These are phyloP conservation scores for Bradypus variegatus DNA, from an alignment of 2,797 vertebrate genomes.

Conservation along the genomic window DNA sequence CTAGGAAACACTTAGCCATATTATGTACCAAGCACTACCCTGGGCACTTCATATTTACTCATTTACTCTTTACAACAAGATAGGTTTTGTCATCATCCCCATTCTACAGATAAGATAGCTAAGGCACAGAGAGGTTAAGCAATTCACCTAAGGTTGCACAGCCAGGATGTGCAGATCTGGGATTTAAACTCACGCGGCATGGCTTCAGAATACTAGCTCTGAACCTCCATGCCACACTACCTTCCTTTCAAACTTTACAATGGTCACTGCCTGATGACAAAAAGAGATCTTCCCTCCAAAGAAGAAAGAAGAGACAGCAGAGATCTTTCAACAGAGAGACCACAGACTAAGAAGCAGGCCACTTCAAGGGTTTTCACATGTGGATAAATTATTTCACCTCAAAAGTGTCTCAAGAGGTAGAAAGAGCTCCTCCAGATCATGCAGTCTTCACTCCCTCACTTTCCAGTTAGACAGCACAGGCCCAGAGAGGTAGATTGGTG, in stretches of 20 bases:
- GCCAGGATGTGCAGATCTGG: neutral
- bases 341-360: neutral
- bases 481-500: neutral
- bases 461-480: neutral
- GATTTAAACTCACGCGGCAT: neutral
- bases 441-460: neutral
- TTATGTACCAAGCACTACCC: neutral
- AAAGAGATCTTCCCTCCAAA: slow-evolving; percentile 1
- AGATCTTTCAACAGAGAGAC: slow-evolving; percentile 12
- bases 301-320: neutral
- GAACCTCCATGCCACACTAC: neutral
- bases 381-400: neutral
- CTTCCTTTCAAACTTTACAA: neutral
- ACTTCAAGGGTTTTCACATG: slow-evolving; percentile 14
- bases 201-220: neutral
- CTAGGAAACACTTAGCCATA: neutral
- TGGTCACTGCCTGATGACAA: neutral
- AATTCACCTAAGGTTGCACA: neutral
- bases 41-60: neutral
- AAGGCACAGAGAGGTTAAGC: neutral
- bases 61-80: neutral
- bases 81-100: neutral
- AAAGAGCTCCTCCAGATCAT: neutral
- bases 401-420: neutral
- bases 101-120: neutral